Evolutionary conservation across 2,113 vertebrate species (phyloP).

Genomic region (Pogonocichla stellata): DNA sequence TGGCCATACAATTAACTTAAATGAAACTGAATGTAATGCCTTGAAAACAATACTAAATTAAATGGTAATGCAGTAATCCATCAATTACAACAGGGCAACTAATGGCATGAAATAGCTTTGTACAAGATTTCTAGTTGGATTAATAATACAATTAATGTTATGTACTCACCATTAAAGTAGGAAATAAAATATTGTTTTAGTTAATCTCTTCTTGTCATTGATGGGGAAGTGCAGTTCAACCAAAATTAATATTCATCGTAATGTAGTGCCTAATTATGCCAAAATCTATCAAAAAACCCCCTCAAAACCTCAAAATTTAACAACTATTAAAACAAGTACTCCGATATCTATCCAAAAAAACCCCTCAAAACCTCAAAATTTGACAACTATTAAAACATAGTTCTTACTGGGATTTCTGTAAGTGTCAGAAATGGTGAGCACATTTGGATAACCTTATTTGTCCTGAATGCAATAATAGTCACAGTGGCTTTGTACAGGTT

Average conservation of each 20-base stretch:
- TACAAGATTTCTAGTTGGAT: constrained; percentile 72
- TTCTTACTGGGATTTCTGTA: background rate
- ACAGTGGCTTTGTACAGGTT: background rate
- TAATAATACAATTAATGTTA: constrained; percentile 77
- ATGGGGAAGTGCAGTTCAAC: constrained; percentile 9
- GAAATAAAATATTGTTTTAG: constrained; percentile 76
- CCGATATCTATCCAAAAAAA: background rate
- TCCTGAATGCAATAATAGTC: background rate
- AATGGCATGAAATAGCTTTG: constrained; percentile 73
- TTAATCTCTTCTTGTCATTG: constrained; percentile 66
- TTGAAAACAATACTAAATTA: constrained; percentile 80
- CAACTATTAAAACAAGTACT: background rate
- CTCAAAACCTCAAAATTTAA: background rate
- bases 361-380: background rate
- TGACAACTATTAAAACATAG: background rate
- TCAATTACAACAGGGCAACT: constrained; percentile 67
- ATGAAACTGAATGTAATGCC: constrained; percentile 65
- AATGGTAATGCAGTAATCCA: constrained; percentile 77
- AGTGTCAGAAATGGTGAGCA: background rate
- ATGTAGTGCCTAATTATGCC: background rate
- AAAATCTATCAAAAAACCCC: background rate
- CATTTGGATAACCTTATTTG: background rate
- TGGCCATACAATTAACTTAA: constrained; percentile 72
- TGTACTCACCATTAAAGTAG: constrained; percentile 65
- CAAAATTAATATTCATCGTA: constrained; percentile 59